A percentile compares a stretch with the other conserved stretches of the same genome.
phyloP scores from a whole-genome alignment of 2,797 vertebrate genomes.

The Philypnodon macrostomus region DNA sequence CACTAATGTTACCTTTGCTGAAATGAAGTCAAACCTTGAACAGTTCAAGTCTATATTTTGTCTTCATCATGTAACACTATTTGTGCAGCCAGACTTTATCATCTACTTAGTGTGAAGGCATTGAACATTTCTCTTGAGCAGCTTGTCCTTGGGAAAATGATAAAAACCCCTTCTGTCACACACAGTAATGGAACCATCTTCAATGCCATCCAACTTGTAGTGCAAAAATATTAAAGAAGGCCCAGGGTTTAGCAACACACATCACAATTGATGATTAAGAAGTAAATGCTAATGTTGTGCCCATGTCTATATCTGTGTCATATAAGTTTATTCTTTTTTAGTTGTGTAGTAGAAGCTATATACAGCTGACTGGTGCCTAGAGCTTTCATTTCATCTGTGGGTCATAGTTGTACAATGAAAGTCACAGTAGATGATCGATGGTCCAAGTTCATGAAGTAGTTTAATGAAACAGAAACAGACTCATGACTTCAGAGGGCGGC shows the following conservation, averaged over 20 bases:
- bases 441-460: conserved; percentile 24
- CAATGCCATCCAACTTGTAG: not conserved
- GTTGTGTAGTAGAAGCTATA: not conserved
- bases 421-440: conserved; percentile 39
- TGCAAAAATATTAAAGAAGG: too few species aligned
- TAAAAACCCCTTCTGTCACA: not conserved
- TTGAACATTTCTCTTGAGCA: not conserved
- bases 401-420: conserved; percentile 8
- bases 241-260: too few species aligned
- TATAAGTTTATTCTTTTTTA: not conserved
- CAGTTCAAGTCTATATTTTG: not conserved
- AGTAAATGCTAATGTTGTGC: too few species aligned
- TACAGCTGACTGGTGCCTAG: not conserved
- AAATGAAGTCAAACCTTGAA: too few species aligned
- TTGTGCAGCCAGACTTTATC: not conserved
- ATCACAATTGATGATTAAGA: too few species aligned
- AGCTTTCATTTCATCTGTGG: not conserved
- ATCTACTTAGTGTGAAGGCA: not conserved
- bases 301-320: too few species aligned
- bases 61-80: not conserved
- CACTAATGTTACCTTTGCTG: too few species aligned
- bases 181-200: not conserved
- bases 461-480: conserved; percentile 32
- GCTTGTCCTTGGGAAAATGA: conserved; percentile 1
- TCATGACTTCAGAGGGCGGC: conserved; percentile 18